A percentile compares a stretch with the other conserved stretches of the same genome.
phyloP scores from a whole-genome alignment of 2,113 vertebrate genomes.

The Pseudorhombus dupliciocellatus region DNA sequence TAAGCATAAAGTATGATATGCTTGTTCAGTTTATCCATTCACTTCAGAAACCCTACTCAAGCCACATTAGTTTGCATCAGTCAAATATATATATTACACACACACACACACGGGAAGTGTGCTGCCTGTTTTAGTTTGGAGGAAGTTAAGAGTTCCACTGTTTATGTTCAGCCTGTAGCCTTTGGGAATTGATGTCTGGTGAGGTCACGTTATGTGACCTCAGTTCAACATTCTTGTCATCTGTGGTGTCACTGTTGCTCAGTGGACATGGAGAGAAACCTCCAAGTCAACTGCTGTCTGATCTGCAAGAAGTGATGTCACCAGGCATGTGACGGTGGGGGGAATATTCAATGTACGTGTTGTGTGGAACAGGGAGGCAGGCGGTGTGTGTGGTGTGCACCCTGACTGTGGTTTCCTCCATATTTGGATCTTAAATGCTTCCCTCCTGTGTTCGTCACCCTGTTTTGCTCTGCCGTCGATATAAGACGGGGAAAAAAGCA shows the following conservation, averaged over 20 bases:
- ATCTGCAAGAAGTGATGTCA: slow-evolving; percentile 54
- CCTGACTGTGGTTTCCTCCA: slow-evolving; percentile 55
- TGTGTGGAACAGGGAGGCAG: background rate
- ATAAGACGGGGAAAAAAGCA: background rate
- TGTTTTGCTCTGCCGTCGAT: background rate
- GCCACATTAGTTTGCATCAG: too few relatives aligned
- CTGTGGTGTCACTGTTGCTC: background rate
- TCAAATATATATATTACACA: too few relatives aligned
- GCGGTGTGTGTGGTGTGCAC: background rate
- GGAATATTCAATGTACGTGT: slow-evolving; percentile 16
- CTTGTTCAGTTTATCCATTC: background rate
- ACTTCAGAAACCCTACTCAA: background rate
- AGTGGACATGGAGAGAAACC: background rate
- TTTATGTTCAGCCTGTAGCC: too few relatives aligned
- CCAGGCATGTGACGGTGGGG: slow-evolving; percentile 33
- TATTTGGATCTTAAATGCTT: slow-evolving; percentile 66
- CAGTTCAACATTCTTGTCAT: background rate
- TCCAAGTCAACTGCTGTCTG: slow-evolving; percentile 19
- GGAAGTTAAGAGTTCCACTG: too few relatives aligned
- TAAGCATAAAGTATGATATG: too few relatives aligned
- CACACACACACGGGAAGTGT: too few relatives aligned
- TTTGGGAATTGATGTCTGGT: background rate
- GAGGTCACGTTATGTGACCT: slow-evolving; percentile 3
- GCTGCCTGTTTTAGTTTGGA: background rate
- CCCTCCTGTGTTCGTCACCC: slow-evolving; percentile 24